Evolutionary conservation across 2,888 invertebrate genomes (phyloP), one percentile per base, ranked within the genome.

Genomic region (Drosophila rellima): DNA sequence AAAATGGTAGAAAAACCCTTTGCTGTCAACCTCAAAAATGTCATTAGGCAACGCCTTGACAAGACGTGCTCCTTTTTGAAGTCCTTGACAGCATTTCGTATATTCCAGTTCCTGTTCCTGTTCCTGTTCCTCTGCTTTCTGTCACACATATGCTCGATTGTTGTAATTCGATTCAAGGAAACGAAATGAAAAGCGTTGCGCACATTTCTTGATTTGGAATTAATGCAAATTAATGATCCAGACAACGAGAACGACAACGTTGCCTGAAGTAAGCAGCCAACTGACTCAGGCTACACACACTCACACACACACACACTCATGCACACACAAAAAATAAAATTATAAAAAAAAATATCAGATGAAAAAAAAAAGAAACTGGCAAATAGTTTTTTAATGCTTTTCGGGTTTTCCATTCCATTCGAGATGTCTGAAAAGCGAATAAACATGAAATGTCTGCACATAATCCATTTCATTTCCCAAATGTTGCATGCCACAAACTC

Each of bases 201-300:
- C 89, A 79, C 78, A 80, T 82, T 89, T 83, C 85, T 88, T 91
- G 92, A 92, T 92, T 88, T 80, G 91, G 92, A 92, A 92, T 92
- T 92, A 92, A 92, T 92, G 90, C 91, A 92, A 92, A 92, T 92
- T 92, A 92, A 92, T 92, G 92, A 91, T 91, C 74, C 85, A 55
- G 68, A 67, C 72, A 66, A 51, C 54, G 37, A 29, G 51, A 57
- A n/a, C 31, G 69, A 67, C 72, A 61, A 50, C 57, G 44, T 39
- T 40, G 69, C 57, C 75, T 77, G 67, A 18, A 59, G 47, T 56
- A 68, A 50, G 61, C 71, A 68, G 67, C 40, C 56, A 33, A 17
- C 17, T 23, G 42, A 20, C 42, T 42, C 23, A 42, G 42, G 23
- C 48, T 40, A 52, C 29, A 18, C 40, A 26, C 37, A 55, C 33